Conservation (phyloP, 2,797 vertebrate species). For the Halcyon smyrnensis region DNA sequence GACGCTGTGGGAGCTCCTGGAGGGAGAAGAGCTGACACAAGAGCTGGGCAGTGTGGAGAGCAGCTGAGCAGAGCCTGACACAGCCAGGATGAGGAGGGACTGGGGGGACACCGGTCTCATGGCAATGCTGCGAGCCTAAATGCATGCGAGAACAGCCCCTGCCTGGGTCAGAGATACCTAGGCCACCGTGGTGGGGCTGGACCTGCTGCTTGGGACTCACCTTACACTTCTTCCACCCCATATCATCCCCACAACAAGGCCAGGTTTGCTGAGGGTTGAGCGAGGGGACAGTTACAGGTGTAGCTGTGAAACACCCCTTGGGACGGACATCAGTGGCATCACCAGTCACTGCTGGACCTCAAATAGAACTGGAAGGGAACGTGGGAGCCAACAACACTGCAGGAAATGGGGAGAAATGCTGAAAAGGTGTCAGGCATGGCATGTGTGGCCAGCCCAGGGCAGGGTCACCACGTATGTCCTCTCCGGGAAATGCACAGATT, state of each 20-base stretch:
- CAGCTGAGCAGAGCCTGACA: not conserved
- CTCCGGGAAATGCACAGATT: not conserved
- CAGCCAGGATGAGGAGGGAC: not conserved
- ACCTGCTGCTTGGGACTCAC: not conserved
- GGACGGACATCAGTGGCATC: not conserved
- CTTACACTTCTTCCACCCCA: not conserved
- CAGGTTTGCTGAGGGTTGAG: not conserved
- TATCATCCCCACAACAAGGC: not conserved
- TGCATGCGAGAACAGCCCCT: not conserved
- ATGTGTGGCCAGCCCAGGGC: not conserved
- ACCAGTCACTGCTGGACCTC: not conserved
- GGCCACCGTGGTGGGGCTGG: fast-evolving
- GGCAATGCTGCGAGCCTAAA: not conserved
- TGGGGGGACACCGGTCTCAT: not conserved
- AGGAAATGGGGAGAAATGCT: not conserved
- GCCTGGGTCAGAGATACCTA: fast-evolving
- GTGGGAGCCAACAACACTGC: not conserved
- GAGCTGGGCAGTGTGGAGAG: not conserved
- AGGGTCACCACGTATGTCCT: fast-evolving
- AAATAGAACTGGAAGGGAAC: not conserved
- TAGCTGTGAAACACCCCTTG: not conserved
- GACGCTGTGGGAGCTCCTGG: not conserved
- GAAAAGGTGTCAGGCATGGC: not conserved
- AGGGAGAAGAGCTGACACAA: not conserved
- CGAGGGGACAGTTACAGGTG: not conserved